Conservation (phyloP, 1,140 invertebrate species). For the Heliothis subflexa region DNA sequence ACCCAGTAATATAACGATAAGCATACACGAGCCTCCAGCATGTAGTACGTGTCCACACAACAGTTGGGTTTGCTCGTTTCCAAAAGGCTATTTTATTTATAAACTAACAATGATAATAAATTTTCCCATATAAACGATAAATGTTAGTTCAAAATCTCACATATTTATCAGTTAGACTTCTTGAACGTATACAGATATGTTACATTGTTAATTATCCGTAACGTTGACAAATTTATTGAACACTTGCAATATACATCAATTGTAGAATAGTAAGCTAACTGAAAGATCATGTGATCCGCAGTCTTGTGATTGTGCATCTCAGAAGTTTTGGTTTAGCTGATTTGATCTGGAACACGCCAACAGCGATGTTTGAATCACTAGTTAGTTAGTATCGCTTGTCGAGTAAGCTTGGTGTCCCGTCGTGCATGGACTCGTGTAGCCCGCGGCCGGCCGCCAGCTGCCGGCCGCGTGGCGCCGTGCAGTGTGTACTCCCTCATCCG, state of each 20-base stretch:
- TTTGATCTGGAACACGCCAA: neutral
- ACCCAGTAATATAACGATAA: constrained; percentile 19
- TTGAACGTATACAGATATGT: constrained; percentile 56
- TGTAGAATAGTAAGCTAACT: constrained; percentile 26
- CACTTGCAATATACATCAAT: constrained; percentile 8
- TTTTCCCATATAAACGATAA: constrained; percentile 52
- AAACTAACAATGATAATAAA: constrained; percentile 53
- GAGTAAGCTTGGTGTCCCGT: constrained; percentile 43
- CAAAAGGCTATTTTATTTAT: constrained; percentile 52
- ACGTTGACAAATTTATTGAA: constrained; percentile 45
- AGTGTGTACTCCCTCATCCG: constrained; percentile 58
- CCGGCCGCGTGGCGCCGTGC: constrained; percentile 25
- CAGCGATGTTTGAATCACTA: constrained; percentile 25
- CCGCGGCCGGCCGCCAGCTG: constrained; percentile 10
- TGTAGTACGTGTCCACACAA: constrained; percentile 46
- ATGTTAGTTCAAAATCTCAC: constrained; percentile 50
- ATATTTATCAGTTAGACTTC: constrained; percentile 59
- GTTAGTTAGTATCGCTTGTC: constrained; percentile 49
- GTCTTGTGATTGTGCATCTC: neutral
- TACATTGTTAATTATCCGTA: constrained; percentile 20
- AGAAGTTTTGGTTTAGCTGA: constrained; percentile 1
- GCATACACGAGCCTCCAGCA: constrained; percentile 42
- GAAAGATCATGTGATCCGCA: constrained; percentile 2
- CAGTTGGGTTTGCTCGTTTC: constrained; percentile 44
- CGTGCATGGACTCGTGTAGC: constrained; percentile 54